A percentile compares a stretch with the other conserved stretches of the same genome.
phyloP scores from a whole-genome alignment of 2,797 vertebrate species.

The Salarias fasciatus region DNA sequence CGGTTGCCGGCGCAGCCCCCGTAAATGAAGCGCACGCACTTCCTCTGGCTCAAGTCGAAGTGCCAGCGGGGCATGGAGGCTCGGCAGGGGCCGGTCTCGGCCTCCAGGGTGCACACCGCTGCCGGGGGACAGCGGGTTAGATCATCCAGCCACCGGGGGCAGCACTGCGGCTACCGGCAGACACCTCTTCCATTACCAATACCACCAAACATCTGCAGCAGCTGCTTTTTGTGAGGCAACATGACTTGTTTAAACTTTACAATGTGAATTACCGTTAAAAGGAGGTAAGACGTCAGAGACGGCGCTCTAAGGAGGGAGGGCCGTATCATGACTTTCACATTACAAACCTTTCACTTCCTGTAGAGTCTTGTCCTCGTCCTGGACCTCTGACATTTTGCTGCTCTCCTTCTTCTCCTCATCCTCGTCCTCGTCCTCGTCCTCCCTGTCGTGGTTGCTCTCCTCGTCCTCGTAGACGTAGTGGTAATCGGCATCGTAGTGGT shows the following conservation, averaged over 20 bases:
- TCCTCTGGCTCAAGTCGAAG: slow-evolving; percentile 92
- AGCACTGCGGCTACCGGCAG: slow-evolving; percentile 36
- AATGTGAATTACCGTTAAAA: no score
- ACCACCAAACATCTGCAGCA: background rate
- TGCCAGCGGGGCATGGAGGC: slow-evolving; percentile 97
- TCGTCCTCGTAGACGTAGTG: slow-evolving; percentile 85
- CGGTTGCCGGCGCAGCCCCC: slow-evolving; percentile 98
- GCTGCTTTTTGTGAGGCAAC: background rate
- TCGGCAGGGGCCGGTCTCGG: slow-evolving; percentile 94
- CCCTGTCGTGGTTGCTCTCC: slow-evolving; percentile 79
- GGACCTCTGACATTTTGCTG: slow-evolving; percentile 64
- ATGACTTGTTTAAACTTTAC: background rate
- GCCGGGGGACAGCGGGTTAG: slow-evolving; percentile 84
- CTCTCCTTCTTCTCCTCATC: slow-evolving; percentile 84
- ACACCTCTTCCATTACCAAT: no score
- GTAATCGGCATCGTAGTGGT: slow-evolving; percentile 85
- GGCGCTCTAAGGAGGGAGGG: no score
- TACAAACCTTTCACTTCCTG: slow-evolving; percentile 93
- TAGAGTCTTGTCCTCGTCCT: slow-evolving; percentile 82
- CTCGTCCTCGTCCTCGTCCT: slow-evolving; percentile 83
- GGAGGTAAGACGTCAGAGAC: no score
- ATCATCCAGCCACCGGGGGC: slow-evolving; percentile 63
- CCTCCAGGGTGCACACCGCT: slow-evolving; percentile 98
- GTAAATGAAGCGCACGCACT: slow-evolving; percentile 94
- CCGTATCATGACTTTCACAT: no score